Conservation (phyloP, 2,888 invertebrate genomes). For the Athetis lepigone region DNA sequence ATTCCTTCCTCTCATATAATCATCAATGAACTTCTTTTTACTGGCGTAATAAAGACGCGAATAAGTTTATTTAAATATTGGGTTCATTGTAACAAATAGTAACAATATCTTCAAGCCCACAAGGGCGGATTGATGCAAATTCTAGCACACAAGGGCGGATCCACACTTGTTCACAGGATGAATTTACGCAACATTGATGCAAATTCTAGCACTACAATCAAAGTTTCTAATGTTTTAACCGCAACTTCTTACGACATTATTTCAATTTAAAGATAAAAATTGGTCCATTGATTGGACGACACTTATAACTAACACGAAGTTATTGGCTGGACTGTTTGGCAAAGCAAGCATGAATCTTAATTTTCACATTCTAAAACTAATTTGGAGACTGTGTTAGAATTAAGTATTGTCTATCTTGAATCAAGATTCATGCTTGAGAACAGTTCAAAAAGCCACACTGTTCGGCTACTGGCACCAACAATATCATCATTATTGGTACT, state of each 20-base stretch:
- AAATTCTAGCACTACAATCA: not conserved
- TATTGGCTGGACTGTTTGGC: not conserved
- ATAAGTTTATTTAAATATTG: no score
- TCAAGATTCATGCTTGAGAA: not conserved
- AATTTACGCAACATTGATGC: not conserved
- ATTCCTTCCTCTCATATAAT: no score
- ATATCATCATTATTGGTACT: not conserved
- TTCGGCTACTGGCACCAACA: not conserved
- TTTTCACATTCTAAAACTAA: slow-evolving; percentile 9
- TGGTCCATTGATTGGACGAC: slow-evolving; percentile 6
- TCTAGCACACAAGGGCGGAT: no score
- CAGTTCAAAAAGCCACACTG: not conserved
- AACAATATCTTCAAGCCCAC: no score
- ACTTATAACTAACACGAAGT: not conserved
- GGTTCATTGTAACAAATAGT: no score
- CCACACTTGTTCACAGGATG: not conserved
- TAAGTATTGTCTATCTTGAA: slow-evolving; percentile 11
- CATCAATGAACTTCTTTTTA: no score
- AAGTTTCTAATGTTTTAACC: not conserved
- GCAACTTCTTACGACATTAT: not conserved
- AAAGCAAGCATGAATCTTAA: slow-evolving; percentile 1
- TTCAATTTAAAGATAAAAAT: slow-evolving; percentile 7
- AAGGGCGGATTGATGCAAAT: no score
- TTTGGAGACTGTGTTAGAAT: not conserved
- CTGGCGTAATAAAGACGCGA: no score